Evolutionary conservation across 1,140 invertebrate species (phyloP), one percentile per base, ranked within the genome.

Genomic region (Hyphantria cunea): DNA sequence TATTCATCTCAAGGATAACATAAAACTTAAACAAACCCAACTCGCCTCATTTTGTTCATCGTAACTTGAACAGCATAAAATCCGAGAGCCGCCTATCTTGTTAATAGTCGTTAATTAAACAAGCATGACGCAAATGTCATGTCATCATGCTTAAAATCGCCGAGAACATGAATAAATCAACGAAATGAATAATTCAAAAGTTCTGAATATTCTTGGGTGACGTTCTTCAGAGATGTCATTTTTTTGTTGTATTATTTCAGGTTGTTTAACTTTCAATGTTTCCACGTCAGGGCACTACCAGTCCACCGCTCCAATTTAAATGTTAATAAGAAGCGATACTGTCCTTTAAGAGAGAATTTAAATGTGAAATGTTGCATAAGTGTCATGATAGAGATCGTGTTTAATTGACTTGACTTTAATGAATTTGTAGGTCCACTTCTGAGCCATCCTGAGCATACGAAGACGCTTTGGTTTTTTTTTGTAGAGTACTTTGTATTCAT

Each of bases 141-240:
- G 54, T 10, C 12, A 6, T 13, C 32, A 34, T 56, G 55, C 47
- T 42, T 11, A 12, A 9, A 33, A 15, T 13, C 33, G 12, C 32
- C 37, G 14, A 13, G 14, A 25, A 49, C 55, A 58, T 58, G 45
- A 58, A 58, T 58, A 58, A n/a, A 58, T 58, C 55, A 49, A 56
- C 53, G 13, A 41, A 8, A 31, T 56, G 44, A 56, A 56, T 58
- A 49, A 58, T 58, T 58, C 55, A 58, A 58, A 13, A 31, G 41
- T 37, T 31, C 45, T 58, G 55, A 58, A 58, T 58, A 58, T 58
- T 58, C 45, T 7, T 25, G 11, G n/a, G 11, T 41, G n/a, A 44
- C 6, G 13, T n/a, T 25, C 17, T 25, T 7, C 7, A n/a, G 41
- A 44, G 41, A 44, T 44, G 12, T 13, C 41, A n/a, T 7, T 44